Conservation (phyloP, 2,113 vertebrate species). For the Kryptolebias marmoratus region DNA sequence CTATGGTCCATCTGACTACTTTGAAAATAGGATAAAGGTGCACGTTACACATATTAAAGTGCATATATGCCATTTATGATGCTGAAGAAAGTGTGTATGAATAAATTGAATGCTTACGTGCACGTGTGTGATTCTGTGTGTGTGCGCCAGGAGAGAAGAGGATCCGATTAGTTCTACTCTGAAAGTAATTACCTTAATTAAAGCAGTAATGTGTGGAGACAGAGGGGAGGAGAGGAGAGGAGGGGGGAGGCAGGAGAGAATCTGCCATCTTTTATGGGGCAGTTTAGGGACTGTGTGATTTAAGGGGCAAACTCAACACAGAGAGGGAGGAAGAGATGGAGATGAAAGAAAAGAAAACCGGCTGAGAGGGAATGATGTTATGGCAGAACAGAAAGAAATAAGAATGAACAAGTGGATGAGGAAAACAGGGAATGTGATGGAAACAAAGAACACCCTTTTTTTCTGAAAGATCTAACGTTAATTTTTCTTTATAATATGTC, state of each 20-base stretch:
- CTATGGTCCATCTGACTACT: conserved; percentile 10
- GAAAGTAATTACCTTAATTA: conserved; percentile 88
- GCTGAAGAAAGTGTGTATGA: conserved; percentile 34
- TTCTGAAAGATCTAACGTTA: background rate
- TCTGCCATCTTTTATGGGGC: conserved; percentile 79
- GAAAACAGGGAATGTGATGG: background rate
- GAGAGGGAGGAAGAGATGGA: conserved; percentile 1
- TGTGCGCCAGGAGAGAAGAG: conserved; percentile 67
- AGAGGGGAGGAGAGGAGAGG: conserved; percentile 53
- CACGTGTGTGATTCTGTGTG: conserved; percentile 5
- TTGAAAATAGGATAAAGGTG: conserved; percentile 61
- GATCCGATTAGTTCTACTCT: conserved; percentile 83
- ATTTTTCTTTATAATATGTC: too few relatives aligned
- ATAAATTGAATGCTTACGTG: conserved; percentile 28
- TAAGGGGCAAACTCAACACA: conserved; percentile 69
- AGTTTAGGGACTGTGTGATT: conserved; percentile 80
- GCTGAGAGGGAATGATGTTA: conserved; percentile 35
- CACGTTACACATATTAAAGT: conserved; percentile 59
- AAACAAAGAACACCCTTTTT: background rate
- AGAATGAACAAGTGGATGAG: conserved; percentile 2
- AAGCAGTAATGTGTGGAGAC: conserved; percentile 82
- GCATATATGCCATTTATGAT: conserved; percentile 58
- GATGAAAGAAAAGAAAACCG: conserved; percentile 38
- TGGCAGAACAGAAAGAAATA: conserved; percentile 32
- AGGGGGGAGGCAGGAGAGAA: conserved; percentile 56